Evolutionary conservation across 2,113 vertebrate genomes (phyloP).

Genomic region (Sarotherodon lohbergeri): DNA sequence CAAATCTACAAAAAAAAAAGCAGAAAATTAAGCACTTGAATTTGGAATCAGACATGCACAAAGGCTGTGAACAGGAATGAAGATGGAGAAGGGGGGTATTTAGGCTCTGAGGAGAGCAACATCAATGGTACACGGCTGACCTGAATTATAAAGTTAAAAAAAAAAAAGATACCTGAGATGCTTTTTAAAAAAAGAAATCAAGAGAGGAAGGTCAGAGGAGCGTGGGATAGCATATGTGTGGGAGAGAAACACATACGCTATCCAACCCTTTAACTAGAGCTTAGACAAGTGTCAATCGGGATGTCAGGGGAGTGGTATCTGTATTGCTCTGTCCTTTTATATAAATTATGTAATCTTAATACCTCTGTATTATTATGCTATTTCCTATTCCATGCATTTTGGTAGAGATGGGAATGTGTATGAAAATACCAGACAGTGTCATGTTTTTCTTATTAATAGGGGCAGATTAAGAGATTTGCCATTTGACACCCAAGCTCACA

Average conservation of each 20-base stretch:
- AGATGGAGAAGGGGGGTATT: not conserved
- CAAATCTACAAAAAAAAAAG: conserved; percentile 25
- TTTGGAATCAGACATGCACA: conserved; percentile 29
- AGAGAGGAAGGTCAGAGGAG: not conserved
- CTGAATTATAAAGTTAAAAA: not conserved
- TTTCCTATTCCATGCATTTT: not conserved
- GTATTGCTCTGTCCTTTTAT: not conserved
- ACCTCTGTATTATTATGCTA: not conserved
- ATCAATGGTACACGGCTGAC: not conserved
- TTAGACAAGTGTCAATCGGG: not conserved
- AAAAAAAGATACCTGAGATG: not conserved
- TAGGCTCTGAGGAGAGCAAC: not conserved
- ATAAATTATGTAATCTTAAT: conserved; percentile 10
- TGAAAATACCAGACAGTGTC: conserved; percentile 52
- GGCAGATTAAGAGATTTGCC: conserved; percentile 73
- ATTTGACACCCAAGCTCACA: conserved; percentile 60
- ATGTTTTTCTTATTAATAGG: conserved; percentile 69
- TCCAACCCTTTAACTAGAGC: not conserved
- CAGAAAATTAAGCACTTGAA: conserved; percentile 46
- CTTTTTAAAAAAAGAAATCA: not conserved
- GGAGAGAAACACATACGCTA: not conserved
- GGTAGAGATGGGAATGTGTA: conserved; percentile 45
- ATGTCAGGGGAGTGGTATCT: not conserved
- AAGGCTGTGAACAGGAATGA: not conserved
- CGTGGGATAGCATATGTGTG: not conserved